phyloP scores from a whole-genome alignment of 2,888 invertebrate species.

The Mesochorus sp. region DNA sequence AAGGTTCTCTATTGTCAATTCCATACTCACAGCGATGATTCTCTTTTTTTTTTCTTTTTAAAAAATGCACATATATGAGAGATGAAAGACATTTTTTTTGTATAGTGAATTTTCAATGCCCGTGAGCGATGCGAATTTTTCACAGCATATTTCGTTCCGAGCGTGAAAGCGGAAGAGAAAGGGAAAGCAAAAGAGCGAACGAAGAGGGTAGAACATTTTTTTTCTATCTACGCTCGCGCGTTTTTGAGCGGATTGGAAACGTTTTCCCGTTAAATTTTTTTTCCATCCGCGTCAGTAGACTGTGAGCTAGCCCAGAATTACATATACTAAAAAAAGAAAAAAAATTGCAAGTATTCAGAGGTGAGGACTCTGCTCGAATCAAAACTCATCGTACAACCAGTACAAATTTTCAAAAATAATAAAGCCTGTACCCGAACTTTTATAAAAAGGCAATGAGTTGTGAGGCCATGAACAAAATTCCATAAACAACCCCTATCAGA shows the following conservation, averaged over 20 bases:
- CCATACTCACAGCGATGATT: background rate
- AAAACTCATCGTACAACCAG: too few relatives aligned
- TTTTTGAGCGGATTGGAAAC: constrained; percentile 26
- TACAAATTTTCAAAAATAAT: too few relatives aligned
- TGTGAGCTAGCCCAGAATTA: too few relatives aligned
- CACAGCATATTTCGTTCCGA: background rate
- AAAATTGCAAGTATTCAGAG: too few relatives aligned
- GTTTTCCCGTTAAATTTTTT: constrained; percentile 21
- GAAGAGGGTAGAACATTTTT: constrained; percentile 5
- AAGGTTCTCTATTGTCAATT: background rate
- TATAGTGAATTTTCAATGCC: constrained; percentile 10
- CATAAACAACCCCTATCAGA: too few relatives aligned
- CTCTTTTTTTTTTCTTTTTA: background rate
- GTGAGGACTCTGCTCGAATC: too few relatives aligned
- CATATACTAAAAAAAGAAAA: too few relatives aligned
- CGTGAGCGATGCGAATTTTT: background rate
- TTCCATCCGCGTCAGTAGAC: constrained; percentile 4
- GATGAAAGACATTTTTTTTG: background rate
- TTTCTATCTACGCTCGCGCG: constrained; percentile 17
- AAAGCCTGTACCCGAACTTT: too few relatives aligned
- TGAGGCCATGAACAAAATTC: too few relatives aligned
- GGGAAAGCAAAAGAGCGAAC: background rate
- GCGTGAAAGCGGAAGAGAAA: background rate
- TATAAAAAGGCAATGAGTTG: too few relatives aligned
- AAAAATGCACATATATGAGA: background rate